Evolutionary conservation across 2,113 vertebrate genomes (phyloP).

Genomic region (Corythoichthys haematopterus): DNA sequence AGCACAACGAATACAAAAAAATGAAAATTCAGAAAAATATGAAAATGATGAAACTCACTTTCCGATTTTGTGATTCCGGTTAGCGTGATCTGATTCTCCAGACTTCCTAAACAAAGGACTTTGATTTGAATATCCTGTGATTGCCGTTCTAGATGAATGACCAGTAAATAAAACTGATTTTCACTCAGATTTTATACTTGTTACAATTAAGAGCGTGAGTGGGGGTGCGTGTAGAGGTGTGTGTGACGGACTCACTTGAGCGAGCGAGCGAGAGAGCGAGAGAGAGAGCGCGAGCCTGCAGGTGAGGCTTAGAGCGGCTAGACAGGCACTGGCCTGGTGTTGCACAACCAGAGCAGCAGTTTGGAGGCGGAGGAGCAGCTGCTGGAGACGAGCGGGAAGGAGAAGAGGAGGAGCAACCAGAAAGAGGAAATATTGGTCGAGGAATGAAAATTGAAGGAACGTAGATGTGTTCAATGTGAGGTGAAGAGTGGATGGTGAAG

Average conservation of each 20-base stretch:
- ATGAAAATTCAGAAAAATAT: no score
- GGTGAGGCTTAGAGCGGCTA: constrained; percentile 69
- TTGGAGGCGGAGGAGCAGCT: constrained; percentile 91
- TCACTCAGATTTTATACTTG: not conserved
- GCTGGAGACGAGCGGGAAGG: constrained; percentile 62
- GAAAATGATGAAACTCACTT: no score
- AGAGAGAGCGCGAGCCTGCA: constrained; percentile 17
- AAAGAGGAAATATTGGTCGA: constrained; percentile 6
- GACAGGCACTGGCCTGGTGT: constrained; percentile 87
- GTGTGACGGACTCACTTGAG: constrained; percentile 1
- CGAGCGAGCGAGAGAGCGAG: constrained; percentile 1
- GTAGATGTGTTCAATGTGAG: not conserved
- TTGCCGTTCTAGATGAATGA: not conserved
- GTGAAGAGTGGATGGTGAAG: not conserved
- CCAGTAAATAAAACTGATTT: not conserved
- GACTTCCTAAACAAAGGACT: not conserved
- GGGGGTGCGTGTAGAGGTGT: not conserved
- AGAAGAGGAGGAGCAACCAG: not conserved
- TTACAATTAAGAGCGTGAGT: not conserved
- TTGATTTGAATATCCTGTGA: not conserved
- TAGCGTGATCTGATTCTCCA: no score
- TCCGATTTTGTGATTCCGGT: no score
- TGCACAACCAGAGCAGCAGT: constrained; percentile 93
- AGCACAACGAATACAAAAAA: no score
- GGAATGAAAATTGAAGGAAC: constrained; percentile 5